Evolutionary conservation across 2,797 vertebrate species (phyloP).

Genomic region (Antennarius maculatus): DNA sequence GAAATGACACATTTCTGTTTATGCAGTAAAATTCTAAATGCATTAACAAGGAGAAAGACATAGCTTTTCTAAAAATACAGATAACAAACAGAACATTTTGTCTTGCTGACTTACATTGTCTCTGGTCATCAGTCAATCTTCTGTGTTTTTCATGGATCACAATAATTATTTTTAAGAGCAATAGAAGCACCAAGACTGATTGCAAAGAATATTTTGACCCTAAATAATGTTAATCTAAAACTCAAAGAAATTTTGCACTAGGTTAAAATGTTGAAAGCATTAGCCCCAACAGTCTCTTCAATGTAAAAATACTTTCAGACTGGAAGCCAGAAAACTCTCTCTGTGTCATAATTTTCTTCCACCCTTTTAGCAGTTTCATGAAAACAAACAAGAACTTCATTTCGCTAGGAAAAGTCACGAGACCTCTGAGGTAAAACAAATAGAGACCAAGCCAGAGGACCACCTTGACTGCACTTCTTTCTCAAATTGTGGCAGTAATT

Average conservation of each 20-base stretch:
- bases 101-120: no score
- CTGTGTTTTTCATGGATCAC: no score
- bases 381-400: background rate
- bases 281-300: background rate
- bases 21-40: no score
- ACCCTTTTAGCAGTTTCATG: background rate
- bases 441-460: slow-evolving; percentile 10
- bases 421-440: slow-evolving; percentile 3
- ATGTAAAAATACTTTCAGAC: slow-evolving; percentile 7
- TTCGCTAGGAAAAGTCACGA: background rate
- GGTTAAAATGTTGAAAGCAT: background rate
- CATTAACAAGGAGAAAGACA: no score
- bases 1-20: no score
- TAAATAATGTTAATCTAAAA: slow-evolving; percentile 10
- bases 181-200: no score
- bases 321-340: background rate
- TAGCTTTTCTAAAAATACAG: no score
- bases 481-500: slow-evolving; percentile 52
- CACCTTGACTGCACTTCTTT: slow-evolving; percentile 27
- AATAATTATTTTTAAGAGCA: no score
- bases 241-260: background rate
- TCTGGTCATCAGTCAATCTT: no score
- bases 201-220: slow-evolving; percentile 7
- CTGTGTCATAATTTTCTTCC: background rate
- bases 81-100: no score